Base-by-base conservation (phyloP, 2,113 vertebrate genomes). In the Hippocampus mohnikei region DNA sequence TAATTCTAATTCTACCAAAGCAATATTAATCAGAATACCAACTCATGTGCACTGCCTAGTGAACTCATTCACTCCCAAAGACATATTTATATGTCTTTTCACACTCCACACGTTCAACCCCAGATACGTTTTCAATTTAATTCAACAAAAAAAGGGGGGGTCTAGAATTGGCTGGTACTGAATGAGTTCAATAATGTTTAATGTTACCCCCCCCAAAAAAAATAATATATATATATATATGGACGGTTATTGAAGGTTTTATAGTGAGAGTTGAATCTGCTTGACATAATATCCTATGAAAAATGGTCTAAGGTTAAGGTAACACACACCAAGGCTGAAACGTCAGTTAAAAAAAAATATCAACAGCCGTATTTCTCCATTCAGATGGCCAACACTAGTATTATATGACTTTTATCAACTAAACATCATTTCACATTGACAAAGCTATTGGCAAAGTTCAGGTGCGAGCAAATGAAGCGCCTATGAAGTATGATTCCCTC, bases 401-500 rank as follows among this genome's bases (percentile, higher is more conserved):
- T 56, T 25, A 48, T 48, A 48, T 48, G 12, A 48, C 4, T 2
- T 59, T 29, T 29, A 59, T 16, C 8, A 29, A 33, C 5, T 1
- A 29, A 29, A 59, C 0, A 59, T 7, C 2, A 59, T 16, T 23
- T 15, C 15, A 56, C n/a, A 15, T 16, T 29, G 27, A 27, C 13
- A 13, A 25, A 15, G 21, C 1, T 13, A 46, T 33, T 46, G 63
- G 11, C 42, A 65, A 66, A 62, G 29, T 55, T 55, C 16, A 56
- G 29, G 44, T n/a, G 23, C 0, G 11, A 58, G 46, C 63, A 70
- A 70, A 70, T 63, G 66, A 70, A 60, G 67, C 55, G 3, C 44
- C 59, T 68, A 33, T 56, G 69, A 74, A 41, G 25, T 70, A 61
- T 70, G 64, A 72, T 63, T 70, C 63, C 8, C 18, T 25, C 25